These are phyloP conservation scores for Diabrotica virgifera DNA, from an alignment of 1,140 invertebrate genomes.

Conservation along the genomic window DNA sequence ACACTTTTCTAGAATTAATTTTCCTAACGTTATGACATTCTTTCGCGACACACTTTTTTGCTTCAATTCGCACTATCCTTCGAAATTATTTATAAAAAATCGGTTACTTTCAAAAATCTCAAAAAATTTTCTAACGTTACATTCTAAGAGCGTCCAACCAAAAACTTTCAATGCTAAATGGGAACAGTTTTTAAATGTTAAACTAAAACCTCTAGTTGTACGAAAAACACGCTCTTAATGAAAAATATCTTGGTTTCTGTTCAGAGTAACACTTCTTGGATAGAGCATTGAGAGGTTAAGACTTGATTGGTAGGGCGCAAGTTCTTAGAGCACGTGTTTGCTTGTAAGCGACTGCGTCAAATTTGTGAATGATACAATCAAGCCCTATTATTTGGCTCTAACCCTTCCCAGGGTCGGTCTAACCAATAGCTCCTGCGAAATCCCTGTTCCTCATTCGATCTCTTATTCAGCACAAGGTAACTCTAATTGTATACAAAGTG, in stretches of 20 bases:
- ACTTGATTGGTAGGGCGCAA: conserved; percentile 3
- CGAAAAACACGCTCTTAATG: neutral
- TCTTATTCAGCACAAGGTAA: too few relatives aligned
- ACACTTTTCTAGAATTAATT: neutral
- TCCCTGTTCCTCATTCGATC: too few relatives aligned
- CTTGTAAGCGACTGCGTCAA: conserved; percentile 12
- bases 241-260: conserved; percentile 3
- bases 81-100: too few relatives aligned
- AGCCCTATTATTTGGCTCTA: conserved; percentile 11
- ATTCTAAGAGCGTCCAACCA: neutral
- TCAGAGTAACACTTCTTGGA: neutral
- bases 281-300: conserved; percentile 10
- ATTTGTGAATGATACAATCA: conserved; percentile 18
- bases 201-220: neutral
- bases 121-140: neutral
- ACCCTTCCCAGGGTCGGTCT: conserved; percentile 12
- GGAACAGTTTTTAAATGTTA: neutral
- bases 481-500: too few relatives aligned
- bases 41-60: too few relatives aligned
- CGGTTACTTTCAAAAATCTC: neutral
- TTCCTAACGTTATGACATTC: too few relatives aligned
- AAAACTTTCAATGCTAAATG: neutral
- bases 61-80: too few relatives aligned
- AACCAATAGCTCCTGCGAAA: neutral
- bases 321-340: conserved; percentile 17